These are phyloP conservation scores for Galerucella calmariensis DNA, from an alignment of 2,888 invertebrate genomes.

Conservation along the genomic window DNA sequence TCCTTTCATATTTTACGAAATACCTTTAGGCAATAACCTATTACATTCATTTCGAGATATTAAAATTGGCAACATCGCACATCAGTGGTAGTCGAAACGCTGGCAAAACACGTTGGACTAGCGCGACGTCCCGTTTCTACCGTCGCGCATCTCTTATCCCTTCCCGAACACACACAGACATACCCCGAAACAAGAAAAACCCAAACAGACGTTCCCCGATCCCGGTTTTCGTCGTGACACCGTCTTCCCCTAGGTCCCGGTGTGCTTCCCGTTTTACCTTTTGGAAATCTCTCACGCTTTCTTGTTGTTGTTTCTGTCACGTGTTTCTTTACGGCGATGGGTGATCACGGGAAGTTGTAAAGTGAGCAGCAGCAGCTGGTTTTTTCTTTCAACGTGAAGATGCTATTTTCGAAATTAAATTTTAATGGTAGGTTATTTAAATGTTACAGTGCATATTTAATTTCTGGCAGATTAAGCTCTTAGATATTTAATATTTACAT, in stretches of 20 bases:
- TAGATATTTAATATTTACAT: too few relatives aligned
- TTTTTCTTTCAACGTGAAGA: neutral
- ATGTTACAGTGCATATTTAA: constrained; percentile 3
- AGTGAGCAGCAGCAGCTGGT: neutral
- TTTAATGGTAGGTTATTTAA: constrained; percentile 1
- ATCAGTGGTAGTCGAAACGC: constrained; percentile 13
- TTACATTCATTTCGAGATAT: constrained; percentile 3
- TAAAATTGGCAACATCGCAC: constrained; percentile 8
- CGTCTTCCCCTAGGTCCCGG: constrained; percentile 31
- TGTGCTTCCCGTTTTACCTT: constrained; percentile 27
- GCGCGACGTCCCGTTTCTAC: constrained; percentile 24
- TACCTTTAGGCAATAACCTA: constrained; percentile 7
- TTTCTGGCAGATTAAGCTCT: neutral
- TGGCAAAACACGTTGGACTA: constrained; percentile 15
- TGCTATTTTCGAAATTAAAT: constrained; percentile 1
- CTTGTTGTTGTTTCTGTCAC: constrained; percentile 26
- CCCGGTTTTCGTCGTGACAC: constrained; percentile 31
- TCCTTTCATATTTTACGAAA: neutral
- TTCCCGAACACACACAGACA: constrained; percentile 14
- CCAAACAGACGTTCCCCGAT: constrained; percentile 32
- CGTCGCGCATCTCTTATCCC: constrained; percentile 30
- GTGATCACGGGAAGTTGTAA: constrained; percentile 15
- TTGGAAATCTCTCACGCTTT: constrained; percentile 8
- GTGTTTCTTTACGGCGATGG: constrained; percentile 12
- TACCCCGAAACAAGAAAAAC: constrained; percentile 28